Evolutionary conservation across 2,888 invertebrate species (phyloP).

Genomic region (Augochlorella aurata): DNA sequence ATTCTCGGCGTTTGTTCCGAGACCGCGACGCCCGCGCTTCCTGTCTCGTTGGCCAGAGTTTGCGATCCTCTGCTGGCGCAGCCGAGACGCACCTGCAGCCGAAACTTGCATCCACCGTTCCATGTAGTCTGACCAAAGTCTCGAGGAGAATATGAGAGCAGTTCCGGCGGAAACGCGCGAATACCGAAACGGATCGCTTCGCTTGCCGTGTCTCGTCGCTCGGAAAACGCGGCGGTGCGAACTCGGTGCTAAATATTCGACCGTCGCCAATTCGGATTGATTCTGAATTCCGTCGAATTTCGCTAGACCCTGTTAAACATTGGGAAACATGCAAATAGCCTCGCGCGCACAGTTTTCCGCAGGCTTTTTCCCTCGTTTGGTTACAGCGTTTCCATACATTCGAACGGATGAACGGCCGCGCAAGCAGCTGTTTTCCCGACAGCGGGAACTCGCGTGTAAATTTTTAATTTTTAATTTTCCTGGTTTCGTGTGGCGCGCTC

Average conservation of each 20-base stretch:
- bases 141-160: slow-evolving; percentile 36
- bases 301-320: not conserved
- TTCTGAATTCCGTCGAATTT: not conserved
- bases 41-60: not conserved
- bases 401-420: not conserved
- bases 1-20: not conserved
- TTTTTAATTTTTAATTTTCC: slow-evolving; percentile 51
- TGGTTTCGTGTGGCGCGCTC: not conserved
- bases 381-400: not conserved
- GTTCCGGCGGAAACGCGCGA: slow-evolving; percentile 40
- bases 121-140: slow-evolving; percentile 16
- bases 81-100: slow-evolving; percentile 9
- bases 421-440: slow-evolving; percentile 16
- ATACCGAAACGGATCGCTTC: slow-evolving; percentile 38
- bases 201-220: slow-evolving; percentile 34
- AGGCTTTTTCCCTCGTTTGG: not conserved
- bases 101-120: slow-evolving; percentile 1
- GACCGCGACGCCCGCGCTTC: not conserved
- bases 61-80: not conserved
- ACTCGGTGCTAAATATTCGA: not conserved
- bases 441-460: slow-evolving; percentile 8
- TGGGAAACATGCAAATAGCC: not conserved
- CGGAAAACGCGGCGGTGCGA: slow-evolving; percentile 19
- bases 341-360: not conserved
- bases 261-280: slow-evolving; percentile 8